Conservation (phyloP, 2,888 invertebrate genomes). For the Limenitis arthemis region DNA sequence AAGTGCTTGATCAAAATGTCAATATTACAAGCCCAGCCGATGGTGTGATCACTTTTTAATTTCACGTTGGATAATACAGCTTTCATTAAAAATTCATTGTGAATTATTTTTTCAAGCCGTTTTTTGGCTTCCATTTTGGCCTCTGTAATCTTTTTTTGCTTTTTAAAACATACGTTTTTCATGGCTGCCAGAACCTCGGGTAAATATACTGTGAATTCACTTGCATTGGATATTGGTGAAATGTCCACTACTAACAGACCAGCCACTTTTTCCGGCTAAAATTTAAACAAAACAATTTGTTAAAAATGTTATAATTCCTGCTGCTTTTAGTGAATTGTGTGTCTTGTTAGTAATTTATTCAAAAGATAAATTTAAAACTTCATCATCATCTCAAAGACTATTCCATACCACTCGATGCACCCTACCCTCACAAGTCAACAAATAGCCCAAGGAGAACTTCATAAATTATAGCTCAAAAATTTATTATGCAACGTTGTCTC, state of each 20-base stretch:
- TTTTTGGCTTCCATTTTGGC: constrained; percentile 37
- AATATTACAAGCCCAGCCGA: constrained; percentile 85
- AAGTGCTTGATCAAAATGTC: constrained; percentile 77
- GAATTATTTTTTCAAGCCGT: constrained; percentile 33
- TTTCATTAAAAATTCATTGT: constrained; percentile 73
- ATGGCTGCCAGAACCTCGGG: constrained; percentile 73
- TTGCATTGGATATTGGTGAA: constrained; percentile 72
- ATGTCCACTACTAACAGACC: constrained; percentile 78
- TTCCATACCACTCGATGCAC: too few species aligned
- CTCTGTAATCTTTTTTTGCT: constrained; percentile 30
- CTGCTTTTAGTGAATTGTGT: too few species aligned
- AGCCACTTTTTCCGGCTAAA: constrained; percentile 70
- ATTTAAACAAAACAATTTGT: neutral
- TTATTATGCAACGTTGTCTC: too few species aligned
- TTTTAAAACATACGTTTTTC: constrained; percentile 40
- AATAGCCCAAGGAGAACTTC: too few species aligned
- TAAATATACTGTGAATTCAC: constrained; percentile 62
- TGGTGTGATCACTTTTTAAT: constrained; percentile 45
- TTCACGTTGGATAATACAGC: constrained; percentile 64
- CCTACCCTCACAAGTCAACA: too few species aligned
- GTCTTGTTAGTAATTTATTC: too few species aligned
- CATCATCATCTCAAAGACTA: too few species aligned
- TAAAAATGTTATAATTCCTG: neutral
- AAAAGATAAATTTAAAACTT: too few species aligned
- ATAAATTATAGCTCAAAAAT: too few species aligned